Evolutionary conservation across 2,888 invertebrate genomes (phyloP), one percentile per base, ranked within the genome.

Genomic region (Protodeltote pygarga): DNA sequence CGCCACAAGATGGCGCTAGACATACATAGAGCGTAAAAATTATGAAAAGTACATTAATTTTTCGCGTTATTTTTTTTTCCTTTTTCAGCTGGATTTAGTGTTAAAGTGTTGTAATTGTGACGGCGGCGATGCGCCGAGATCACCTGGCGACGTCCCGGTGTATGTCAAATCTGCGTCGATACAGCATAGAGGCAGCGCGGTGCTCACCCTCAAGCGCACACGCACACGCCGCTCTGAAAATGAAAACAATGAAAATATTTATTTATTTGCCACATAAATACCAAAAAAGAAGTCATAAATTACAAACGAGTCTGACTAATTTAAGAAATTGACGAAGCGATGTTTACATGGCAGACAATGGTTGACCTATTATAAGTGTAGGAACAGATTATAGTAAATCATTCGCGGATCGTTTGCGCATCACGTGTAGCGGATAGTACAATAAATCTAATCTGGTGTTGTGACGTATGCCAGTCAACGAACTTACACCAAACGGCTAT

Each of bases 121-220:
- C 47, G 57, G 65, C 55, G 54, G 49, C 69, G 69, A 74, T 75
- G 78, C 75, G 71, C 72, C 82, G 87, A 82, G 82, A 73, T 92
- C 89, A 94, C 95, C 94, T 94, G 89, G 94, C 94, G 85, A 94
- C 93, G 92, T 94, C 94, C 87, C 94, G 93, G 83, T 94, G 93
- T 83, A 93, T 94, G 83, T 93, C 92, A 85, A 94, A 93, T 90
- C 93, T 93, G 93, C 93, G 93, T 92, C 93, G 84, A 83, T 82
- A 87, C 88, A 85, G 88, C 92, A 92, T 92, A 90, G 89, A 88
- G 81, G 85, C 88, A 79, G 87, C 81, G 81, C 81, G 77, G 69
- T 78, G 79, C 79, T 77, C 77, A 66, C 74, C 65, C 68, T 61
- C 57, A 69, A 70, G 75, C 77, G 79, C 80, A 74, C 81, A 77